Evolutionary conservation across 92 coral and sea anemone species (phyloP).

Genomic region (Pocillopora grandis): DNA sequence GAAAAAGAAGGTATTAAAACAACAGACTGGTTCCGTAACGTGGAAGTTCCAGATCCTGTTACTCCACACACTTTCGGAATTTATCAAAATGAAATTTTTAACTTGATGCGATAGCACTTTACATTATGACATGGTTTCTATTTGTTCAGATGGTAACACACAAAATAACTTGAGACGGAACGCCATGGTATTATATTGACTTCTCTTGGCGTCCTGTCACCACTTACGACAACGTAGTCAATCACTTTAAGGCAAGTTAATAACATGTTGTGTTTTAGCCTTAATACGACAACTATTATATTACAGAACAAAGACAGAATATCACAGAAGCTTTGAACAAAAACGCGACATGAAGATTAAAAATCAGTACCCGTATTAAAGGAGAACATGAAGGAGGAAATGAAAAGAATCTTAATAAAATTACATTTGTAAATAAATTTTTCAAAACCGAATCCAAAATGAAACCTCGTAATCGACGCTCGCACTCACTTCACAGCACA

Average conservation of each 20-base stretch:
- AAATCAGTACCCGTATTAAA: not conserved
- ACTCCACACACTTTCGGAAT: not conserved
- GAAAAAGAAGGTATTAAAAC: not conserved
- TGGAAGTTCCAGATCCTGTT: not conserved
- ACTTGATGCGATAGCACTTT: not conserved
- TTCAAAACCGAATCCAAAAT: not conserved
- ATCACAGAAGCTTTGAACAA: constrained; percentile 2
- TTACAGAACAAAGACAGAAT: constrained; percentile 6
- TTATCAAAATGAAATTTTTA: constrained; percentile 1
- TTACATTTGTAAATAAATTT: constrained; percentile 7
- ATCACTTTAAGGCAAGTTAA: constrained; percentile 9
- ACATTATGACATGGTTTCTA: constrained; percentile 10
- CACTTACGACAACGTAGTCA: constrained; percentile 23
- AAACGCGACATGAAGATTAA: not conserved
- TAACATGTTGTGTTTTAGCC: not conserved
- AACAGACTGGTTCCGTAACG: not conserved
- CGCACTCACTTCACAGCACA: no score
- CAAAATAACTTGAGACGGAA: constrained; percentile 5
- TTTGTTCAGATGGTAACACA: constrained; percentile 24
- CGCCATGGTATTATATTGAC: not conserved
- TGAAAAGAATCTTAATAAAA: constrained; percentile 13
- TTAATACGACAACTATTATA: not conserved
- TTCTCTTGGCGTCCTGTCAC: constrained; percentile 29
- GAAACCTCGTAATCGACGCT: no score
- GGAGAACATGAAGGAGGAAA: constrained; percentile 15